Conservation (phyloP, 2,113 vertebrate species). For the Indicator indicator region DNA sequence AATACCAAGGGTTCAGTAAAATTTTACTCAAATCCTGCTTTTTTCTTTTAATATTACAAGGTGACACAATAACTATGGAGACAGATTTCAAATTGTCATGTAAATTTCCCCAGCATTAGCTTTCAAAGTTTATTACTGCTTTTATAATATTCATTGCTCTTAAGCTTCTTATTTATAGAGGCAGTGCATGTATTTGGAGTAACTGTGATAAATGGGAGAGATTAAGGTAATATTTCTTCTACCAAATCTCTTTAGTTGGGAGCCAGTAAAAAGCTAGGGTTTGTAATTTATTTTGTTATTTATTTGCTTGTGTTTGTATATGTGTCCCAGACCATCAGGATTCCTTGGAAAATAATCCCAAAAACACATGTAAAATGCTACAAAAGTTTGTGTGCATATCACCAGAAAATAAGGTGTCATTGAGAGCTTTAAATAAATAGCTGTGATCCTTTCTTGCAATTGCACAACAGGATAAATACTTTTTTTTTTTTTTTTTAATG, state of each 20-base stretch:
- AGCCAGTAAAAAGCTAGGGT: not conserved
- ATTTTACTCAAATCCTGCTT: constrained; percentile 13
- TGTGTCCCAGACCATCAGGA: not conserved
- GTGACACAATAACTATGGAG: not conserved
- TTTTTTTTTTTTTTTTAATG: not conserved
- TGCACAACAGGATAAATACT: not conserved
- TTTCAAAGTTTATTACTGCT: constrained; percentile 41
- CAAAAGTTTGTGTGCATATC: not conserved
- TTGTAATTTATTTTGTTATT: not conserved
- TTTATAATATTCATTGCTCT: constrained; percentile 38
- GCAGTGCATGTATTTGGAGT: constrained; percentile 3
- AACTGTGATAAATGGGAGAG: not conserved
- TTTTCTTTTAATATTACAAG: not conserved
- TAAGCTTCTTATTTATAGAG: constrained; percentile 53
- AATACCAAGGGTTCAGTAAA: not conserved
- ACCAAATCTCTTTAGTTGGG: constrained; percentile 9
- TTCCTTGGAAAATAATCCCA: not conserved
- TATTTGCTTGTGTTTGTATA: not conserved
- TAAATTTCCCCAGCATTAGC: constrained; percentile 32
- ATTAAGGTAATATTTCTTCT: constrained; percentile 30
- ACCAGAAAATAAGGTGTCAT: not conserved
- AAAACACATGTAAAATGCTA: not conserved
- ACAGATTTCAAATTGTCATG: constrained; percentile 40
- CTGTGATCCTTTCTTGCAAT: not conserved
- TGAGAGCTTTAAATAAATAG: not conserved